phyloP scores from a whole-genome alignment of 2,888 invertebrate genomes.

The Eristalis arbustorum region DNA sequence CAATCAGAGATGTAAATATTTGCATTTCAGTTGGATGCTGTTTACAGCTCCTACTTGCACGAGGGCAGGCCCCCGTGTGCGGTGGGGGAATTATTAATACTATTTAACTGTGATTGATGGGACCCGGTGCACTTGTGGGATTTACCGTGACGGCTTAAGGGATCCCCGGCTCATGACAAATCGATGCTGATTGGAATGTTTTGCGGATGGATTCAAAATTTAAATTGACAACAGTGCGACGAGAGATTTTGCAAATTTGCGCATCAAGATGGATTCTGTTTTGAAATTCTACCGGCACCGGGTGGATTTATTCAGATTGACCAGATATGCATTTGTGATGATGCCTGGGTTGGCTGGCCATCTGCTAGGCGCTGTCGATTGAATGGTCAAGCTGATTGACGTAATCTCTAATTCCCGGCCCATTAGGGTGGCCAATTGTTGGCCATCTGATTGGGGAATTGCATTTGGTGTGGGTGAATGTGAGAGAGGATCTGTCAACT shows the following conservation, averaged over 20 bases:
- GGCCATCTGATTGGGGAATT: no score
- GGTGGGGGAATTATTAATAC: slow-evolving; percentile 44
- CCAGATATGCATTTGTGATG: no score
- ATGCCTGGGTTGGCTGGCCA: no score
- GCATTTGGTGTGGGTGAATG: no score
- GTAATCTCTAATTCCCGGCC: no score
- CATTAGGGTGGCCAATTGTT: no score
- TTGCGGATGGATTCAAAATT: slow-evolving; percentile 4
- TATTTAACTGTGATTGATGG: slow-evolving; percentile 56
- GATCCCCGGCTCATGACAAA: neutral
- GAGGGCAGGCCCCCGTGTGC: slow-evolving; percentile 1
- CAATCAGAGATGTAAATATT: slow-evolving; percentile 68
- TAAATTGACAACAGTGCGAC: neutral
- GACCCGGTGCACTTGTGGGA: slow-evolving; percentile 40
- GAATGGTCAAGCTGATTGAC: no score
- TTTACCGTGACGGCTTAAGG: slow-evolving; percentile 27
- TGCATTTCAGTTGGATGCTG: slow-evolving; percentile 61
- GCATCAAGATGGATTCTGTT: neutral
- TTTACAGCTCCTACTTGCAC: slow-evolving; percentile 55
- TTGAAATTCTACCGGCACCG: no score
- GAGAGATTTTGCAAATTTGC: neutral
- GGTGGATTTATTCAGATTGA: neutral
- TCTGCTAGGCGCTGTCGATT: no score
- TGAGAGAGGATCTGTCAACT: no score
- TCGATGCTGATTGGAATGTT: slow-evolving; percentile 5